Evolutionary conservation across 2,113 vertebrate species (phyloP), one percentile per base, ranked within the genome.

Genomic region (Gasterosteus aculeatus): DNA sequence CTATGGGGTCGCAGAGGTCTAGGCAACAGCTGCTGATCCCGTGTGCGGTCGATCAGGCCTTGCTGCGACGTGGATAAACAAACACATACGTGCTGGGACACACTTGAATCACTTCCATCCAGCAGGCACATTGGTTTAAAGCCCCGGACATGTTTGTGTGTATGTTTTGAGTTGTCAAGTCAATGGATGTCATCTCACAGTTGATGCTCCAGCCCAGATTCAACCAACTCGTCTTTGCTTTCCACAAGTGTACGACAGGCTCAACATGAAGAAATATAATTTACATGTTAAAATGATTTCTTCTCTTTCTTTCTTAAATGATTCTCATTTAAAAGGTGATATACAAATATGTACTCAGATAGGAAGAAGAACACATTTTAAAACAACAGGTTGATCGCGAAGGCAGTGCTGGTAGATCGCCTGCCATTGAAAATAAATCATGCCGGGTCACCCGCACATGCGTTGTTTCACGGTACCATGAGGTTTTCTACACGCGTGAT

Each of bases 21-120:
- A 0, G 8, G 70, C 64, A 89, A 88, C 92, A 92, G 91, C 92
- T 93, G 91, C 88, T 88, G 66, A 91, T 87, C 73, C 83, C 4
- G 47, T 78, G 65, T 56, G 78, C 83, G 80, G 80, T 64, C 80
- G 83, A 88, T 85, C 82, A 77, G 73, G 83, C 83, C 63, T 85
- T 10, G 51, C 75, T 56, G 70, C 12, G 58, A 82, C 90, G 73
- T 83, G 84, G 83, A 77, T 86, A 87, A 91, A 89, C 89, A 90
- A 90, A 92, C 82, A 85, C 75, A 86, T 89, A 88, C 69, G 42
- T 81, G 76, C 68, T 80, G 65, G 75, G 61, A 84, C 82, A 80
- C 90, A 86, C 92, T 65, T 86, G 72, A 88, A 90, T 90, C 87
- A 87, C 69, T 81, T 84, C 84, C 68, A 56, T 69, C 73, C 68